A percentile compares a stretch with the other conserved stretches of the same genome.
Evolutionary conservation across 2,888 invertebrate genomes (phyloP).

Genomic region (Tipula unca): DNA sequence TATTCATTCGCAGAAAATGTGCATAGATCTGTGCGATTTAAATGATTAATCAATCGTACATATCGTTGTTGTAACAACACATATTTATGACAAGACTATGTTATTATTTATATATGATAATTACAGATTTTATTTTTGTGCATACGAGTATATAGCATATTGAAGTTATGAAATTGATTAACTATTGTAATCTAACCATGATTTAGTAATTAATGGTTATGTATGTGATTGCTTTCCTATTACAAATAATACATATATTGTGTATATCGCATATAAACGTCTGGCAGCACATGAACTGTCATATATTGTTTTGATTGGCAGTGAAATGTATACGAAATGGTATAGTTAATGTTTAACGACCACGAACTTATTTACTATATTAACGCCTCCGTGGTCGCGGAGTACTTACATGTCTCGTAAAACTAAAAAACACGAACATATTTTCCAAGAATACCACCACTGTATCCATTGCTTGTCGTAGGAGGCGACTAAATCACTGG

Average conservation of each 20-base stretch:
- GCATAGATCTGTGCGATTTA: neutral
- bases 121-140: neutral
- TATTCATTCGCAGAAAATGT: neutral
- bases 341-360: neutral
- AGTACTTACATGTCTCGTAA: too few species aligned
- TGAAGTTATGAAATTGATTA: neutral
- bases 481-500: too few species aligned
- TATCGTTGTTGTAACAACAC: neutral
- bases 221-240: neutral
- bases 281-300: neutral
- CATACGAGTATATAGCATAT: neutral
- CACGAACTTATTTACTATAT: neutral
- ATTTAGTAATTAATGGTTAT: neutral
- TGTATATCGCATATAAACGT: neutral
- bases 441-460: too few species aligned
- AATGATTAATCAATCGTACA: neutral
- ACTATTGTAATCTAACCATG: constrained; percentile 14
- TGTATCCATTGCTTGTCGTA: too few species aligned
- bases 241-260: neutral
- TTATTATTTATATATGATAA: neutral
- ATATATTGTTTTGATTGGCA: neutral
- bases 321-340: neutral
- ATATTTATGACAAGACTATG: neutral
- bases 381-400: neutral
- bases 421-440: too few species aligned